phyloP scores from a whole-genome alignment of 92 coral and sea anemone species.

The Porites evermanni region DNA sequence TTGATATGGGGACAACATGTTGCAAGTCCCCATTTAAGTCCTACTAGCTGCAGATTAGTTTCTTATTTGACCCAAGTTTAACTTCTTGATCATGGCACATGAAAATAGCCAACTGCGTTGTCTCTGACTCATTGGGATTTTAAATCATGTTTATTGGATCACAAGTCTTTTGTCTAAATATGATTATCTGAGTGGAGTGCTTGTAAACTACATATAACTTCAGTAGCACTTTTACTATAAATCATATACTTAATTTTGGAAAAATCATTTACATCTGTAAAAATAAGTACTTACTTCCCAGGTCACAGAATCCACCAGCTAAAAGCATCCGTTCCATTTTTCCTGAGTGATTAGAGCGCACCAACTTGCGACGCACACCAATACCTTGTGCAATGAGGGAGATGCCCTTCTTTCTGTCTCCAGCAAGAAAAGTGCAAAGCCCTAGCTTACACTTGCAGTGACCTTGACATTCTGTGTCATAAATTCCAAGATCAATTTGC shows the following conservation, averaged over 20 bases:
- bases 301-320: conserved; percentile 80
- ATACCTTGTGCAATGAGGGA: conserved; percentile 67
- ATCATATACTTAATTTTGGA: background rate
- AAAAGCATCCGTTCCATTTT: conserved; percentile 70
- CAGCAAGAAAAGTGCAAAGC: conserved; percentile 62
- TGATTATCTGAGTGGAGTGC: background rate
- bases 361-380: conserved; percentile 53
- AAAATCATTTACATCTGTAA: background rate
- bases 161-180: background rate
- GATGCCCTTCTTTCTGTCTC: conserved; percentile 63
- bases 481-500: conserved; percentile 9
- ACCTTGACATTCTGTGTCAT: conserved; percentile 63
- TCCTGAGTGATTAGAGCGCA: conserved; percentile 33
- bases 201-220: background rate
- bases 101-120: background rate
- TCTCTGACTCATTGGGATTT: too few species aligned
- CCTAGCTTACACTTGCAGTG: conserved; percentile 87
- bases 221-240: background rate
- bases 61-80: too few species aligned
- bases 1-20: too few species aligned
- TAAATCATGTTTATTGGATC: too few species aligned
- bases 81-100: too few species aligned
- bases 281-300: conserved; percentile 67
- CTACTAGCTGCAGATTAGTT: too few species aligned
- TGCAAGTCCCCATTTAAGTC: too few species aligned